These are phyloP conservation scores for Seira sanloemensis DNA, from an alignment of 2,888 invertebrate genomes.

Conservation along the genomic window DNA sequence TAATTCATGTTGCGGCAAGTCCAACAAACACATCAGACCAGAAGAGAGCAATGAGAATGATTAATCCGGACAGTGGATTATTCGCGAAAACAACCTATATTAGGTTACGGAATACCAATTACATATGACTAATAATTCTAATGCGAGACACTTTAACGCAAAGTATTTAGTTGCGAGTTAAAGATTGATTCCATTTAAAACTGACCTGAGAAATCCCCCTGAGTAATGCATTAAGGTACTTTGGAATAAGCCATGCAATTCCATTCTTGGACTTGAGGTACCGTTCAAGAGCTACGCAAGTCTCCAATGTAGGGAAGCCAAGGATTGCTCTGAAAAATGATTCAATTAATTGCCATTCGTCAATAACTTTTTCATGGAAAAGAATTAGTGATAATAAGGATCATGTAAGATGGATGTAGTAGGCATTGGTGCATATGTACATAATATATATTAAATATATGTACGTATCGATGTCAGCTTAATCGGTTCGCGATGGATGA, in stretches of 20 bases:
- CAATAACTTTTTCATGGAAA: slow-evolving; percentile 13
- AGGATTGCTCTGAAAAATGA: slow-evolving; percentile 64
- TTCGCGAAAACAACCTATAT: slow-evolving; percentile 77
- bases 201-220: slow-evolving; percentile 76
- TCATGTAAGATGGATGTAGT: no score
- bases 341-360: neutral
- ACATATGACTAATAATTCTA: neutral
- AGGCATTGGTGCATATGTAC: no score
- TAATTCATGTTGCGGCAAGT: slow-evolving; percentile 57
- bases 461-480: no score
- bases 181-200: slow-evolving; percentile 17
- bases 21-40: slow-evolving; percentile 73
- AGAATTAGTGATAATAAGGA: no score
- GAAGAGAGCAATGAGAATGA: slow-evolving; percentile 75
- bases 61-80: slow-evolving; percentile 76
- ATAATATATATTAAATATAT: no score
- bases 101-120: neutral
- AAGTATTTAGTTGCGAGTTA: no score
- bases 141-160: no score
- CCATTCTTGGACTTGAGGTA: slow-evolving; percentile 66
- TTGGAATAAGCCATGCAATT: slow-evolving; percentile 74
- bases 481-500: no score
- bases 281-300: slow-evolving; percentile 67
- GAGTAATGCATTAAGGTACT: slow-evolving; percentile 75
- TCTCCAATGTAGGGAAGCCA: slow-evolving; percentile 71